Conservation (phyloP, 2,113 vertebrate genomes). For the Sceloporus tristichus region DNA sequence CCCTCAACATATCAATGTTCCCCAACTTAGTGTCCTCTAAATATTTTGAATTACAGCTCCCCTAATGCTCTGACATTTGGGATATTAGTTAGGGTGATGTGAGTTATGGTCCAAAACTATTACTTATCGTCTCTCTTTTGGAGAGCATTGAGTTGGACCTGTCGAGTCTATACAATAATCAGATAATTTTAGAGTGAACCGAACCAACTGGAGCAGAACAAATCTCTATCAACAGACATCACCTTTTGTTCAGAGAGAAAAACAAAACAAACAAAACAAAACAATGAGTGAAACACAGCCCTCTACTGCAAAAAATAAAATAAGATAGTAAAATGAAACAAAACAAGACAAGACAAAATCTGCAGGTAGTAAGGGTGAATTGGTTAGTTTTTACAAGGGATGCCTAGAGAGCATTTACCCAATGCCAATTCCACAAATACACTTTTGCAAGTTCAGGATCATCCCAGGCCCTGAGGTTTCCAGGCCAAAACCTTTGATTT, state of each 20-base stretch:
- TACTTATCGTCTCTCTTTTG: neutral
- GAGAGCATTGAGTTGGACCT: neutral
- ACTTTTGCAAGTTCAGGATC: too few species aligned
- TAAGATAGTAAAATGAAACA: neutral
- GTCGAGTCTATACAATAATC: constrained; percentile 18
- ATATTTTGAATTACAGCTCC: neutral
- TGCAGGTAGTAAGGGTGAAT: neutral
- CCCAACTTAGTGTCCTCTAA: neutral
- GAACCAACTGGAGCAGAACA: neutral
- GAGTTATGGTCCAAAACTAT: neutral
- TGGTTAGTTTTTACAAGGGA: too few species aligned
- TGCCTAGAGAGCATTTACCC: neutral
- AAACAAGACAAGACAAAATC: too few species aligned
- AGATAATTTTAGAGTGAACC: neutral
- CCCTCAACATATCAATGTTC: rapidly evolving
- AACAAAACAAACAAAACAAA: neutral
- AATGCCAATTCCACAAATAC: too few species aligned
- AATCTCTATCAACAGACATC: neutral
- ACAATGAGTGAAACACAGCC: neutral
- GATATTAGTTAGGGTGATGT: neutral
- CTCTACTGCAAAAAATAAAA: neutral
- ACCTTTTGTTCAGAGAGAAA: neutral
- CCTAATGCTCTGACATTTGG: neutral
- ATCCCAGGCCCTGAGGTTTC: too few species aligned
- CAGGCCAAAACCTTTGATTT: too few species aligned